These are phyloP conservation scores for Lytechinus pictus DNA, from an alignment of 35 echinoderm and acorn worm species.

Conservation along the genomic window DNA sequence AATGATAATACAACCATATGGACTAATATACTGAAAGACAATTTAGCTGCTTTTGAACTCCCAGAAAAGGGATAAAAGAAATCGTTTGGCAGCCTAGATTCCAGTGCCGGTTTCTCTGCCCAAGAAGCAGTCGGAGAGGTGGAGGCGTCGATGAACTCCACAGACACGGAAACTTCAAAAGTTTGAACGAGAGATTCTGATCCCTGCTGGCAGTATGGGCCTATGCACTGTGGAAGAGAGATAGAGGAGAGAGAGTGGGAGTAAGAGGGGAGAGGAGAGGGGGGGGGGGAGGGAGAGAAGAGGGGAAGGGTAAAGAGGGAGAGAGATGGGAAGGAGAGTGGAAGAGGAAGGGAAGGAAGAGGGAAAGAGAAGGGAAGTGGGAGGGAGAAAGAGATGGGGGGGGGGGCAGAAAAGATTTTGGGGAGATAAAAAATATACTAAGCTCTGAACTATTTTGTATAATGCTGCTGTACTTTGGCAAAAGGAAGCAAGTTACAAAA, in stretches of 20 bases:
- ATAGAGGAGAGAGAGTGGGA: not conserved
- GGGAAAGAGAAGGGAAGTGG: not conserved
- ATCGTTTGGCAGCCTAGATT: slow-evolving; percentile 87
- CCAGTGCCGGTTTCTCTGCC: slow-evolving; percentile 75
- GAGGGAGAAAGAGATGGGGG: too few relatives aligned
- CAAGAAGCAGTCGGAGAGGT: slow-evolving; percentile 63
- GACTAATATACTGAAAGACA: slow-evolving; percentile 17
- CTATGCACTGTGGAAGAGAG: slow-evolving; percentile 77
- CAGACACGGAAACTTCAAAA: slow-evolving; percentile 84
- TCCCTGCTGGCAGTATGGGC: slow-evolving; percentile 80
- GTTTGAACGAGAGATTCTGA: slow-evolving; percentile 74
- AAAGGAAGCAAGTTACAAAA: too few relatives aligned
- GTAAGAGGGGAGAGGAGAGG: too few relatives aligned
- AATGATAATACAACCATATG: not conserved
- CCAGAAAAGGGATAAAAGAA: slow-evolving; percentile 94
- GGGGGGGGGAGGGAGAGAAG: too few relatives aligned
- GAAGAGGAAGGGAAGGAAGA: too few relatives aligned
- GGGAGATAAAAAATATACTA: too few relatives aligned
- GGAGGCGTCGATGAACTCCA: slow-evolving; percentile 90
- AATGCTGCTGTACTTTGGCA: too few relatives aligned
- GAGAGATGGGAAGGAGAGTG: too few relatives aligned
- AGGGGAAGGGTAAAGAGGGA: too few relatives aligned
- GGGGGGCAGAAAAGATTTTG: too few relatives aligned
- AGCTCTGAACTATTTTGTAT: too few relatives aligned
- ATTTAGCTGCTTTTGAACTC: not conserved